Base-by-base conservation (phyloP, 2,888 invertebrate species). In the Anthophora plumipes region DNA sequence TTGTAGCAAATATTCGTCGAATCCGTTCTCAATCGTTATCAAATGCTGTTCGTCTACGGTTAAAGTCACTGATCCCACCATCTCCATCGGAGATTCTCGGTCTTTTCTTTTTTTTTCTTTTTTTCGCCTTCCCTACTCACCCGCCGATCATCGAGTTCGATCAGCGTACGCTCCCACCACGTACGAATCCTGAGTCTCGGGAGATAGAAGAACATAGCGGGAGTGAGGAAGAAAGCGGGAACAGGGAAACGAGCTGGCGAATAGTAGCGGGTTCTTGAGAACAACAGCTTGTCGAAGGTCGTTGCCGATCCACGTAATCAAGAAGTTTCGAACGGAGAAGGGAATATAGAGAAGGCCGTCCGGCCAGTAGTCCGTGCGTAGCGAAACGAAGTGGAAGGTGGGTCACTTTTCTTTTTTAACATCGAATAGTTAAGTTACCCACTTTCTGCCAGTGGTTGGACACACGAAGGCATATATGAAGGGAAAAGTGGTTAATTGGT, bases 41-140 rank as follows among this genome's bases (percentile, higher is more conserved):
- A 57, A 68, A 79, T 71, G 74, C 48, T 63, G 61, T 70, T 78
- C 69, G 80, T 64, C 7, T 48, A 78, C 54, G 72, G 72, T 17
- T 78, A 31, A 74, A 54, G 20, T 17, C 8, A 17, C 7, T 37
- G 1, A n/a, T 48, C 20, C 39, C 52, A 14, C 5, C 17, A 22
- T 37, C 46, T 25, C 41, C 37, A 12, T n/a, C 68, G 37, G 41
- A 67, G 20, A 31, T 31, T 31, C 4, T 43, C n/a, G n/a, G n/a
- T n/a, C n/a, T n/a, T n/a, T n/a, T n/a, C n/a, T n/a, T n/a, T n/a
- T n/a, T n/a, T n/a, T n/a, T n/a, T n/a, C n/a, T n/a, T n/a, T n/a
- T n/a, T n/a, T n/a, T n/a, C n/a, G n/a, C n/a, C n/a, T 43, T 43
- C 59, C 11, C 17, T 46, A 17, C 12, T 46, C 25, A 17, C 43